Base-by-base conservation (phyloP, 2,888 invertebrate species). In the Dinocampus coccinellae region DNA sequence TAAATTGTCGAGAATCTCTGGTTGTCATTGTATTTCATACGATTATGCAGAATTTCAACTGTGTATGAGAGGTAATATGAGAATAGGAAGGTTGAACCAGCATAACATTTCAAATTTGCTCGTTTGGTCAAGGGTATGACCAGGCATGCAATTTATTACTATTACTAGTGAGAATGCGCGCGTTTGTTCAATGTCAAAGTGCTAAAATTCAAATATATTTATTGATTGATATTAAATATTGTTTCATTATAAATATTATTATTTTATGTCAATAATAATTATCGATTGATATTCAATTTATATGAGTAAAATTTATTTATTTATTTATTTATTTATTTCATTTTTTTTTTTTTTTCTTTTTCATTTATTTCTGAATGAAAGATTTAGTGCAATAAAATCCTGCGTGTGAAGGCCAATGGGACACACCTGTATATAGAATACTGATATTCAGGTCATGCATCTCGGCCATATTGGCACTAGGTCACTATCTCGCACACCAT, bases 361-460 rank as follows among this genome's bases (percentile, higher is more conserved):
- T n/a, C n/a, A n/a, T n/a, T n/a, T n/a, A n/a, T n/a, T n/a, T n/a
- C n/a, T 36, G 10, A 9, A 36, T 36, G 10, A 2, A 36, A 2
- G 36, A 36, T 36, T 36, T 3, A 39, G n/a, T n/a, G n/a, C 47
- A 20, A n/a, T 47, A 7, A n/a, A 47, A n/a, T 20, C 1, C 9
- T 16, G 16, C 20, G n/a, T 26, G 29, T 36, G 36, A 84, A 83
- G 85, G 85, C 80, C 83, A 85, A 80, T 85, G 81, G 85, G 85
- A 83, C 85, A 85, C 85, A 85, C 85, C 58, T 55, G 85, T 84
- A 83, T 80, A 79, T 76, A 74, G 73, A 67, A 67, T 67, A 16
- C 74, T 79, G 85, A 83, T 84, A 85, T 85, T 84, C 85, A 82
- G 85, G 85, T 85, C 85, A 85, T 85, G 84, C 83, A 85, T 85